Evolutionary conservation across 1,140 invertebrate genomes (phyloP).

Genomic region (Vanessa tameamea): DNA sequence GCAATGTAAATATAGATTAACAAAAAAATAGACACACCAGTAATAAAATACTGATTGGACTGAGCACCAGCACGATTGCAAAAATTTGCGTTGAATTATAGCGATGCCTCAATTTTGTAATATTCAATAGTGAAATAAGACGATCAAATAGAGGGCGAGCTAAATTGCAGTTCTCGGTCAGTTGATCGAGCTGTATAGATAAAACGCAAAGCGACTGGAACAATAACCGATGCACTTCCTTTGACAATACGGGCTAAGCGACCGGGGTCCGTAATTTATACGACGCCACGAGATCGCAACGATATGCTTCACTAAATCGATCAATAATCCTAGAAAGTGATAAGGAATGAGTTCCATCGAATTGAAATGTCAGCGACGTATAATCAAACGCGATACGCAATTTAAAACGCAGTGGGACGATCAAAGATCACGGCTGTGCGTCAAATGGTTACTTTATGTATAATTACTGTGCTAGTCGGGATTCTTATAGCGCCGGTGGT

Average conservation of each 20-base stretch:
- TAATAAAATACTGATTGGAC: slow-evolving; percentile 31
- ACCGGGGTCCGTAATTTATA: slow-evolving; percentile 54
- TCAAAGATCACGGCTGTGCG: slow-evolving; percentile 15
- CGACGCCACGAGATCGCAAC: slow-evolving; percentile 53
- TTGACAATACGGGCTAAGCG: slow-evolving; percentile 58
- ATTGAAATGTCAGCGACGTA: slow-evolving; percentile 61
- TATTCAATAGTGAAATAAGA: slow-evolving; percentile 64
- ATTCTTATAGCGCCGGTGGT: slow-evolving; percentile 36
- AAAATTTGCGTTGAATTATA: slow-evolving; percentile 44
- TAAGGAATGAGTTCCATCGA: slow-evolving; percentile 54
- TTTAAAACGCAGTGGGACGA: slow-evolving; percentile 10
- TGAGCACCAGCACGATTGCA: slow-evolving; percentile 30
- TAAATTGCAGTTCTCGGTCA: slow-evolving; percentile 56
- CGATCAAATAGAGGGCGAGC: slow-evolving; percentile 56
- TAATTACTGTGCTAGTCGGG: slow-evolving; percentile 27
- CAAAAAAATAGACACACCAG: slow-evolving; percentile 13
- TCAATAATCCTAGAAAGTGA: slow-evolving; percentile 64
- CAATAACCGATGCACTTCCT: slow-evolving; percentile 73
- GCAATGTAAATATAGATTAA: slow-evolving; percentile 14
- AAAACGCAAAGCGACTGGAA: slow-evolving; percentile 60
- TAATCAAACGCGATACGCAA: slow-evolving; percentile 51
- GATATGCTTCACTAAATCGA: slow-evolving; percentile 62
- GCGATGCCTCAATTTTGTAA: slow-evolving; percentile 55
- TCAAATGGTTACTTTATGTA: slow-evolving; percentile 27
- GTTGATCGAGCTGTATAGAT: slow-evolving; percentile 54